These are phyloP conservation scores for Xestia ashworthii DNA, from an alignment of 2,888 invertebrate genomes.

Conservation along the genomic window DNA sequence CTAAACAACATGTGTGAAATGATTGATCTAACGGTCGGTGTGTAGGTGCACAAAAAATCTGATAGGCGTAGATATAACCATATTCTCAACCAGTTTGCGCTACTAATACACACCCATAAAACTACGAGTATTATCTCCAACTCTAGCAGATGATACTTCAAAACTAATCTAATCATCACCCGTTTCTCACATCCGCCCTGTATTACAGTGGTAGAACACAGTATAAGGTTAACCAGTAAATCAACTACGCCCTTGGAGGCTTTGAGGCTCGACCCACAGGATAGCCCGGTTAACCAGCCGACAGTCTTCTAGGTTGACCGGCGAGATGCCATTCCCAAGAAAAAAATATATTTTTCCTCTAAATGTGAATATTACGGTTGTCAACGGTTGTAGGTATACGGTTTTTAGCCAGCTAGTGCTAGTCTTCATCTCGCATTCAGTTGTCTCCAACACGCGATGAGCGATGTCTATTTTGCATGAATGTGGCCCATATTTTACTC, in stretches of 20 bases:
- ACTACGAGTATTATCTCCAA: constrained; percentile 31
- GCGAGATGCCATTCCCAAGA: background rate
- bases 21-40: background rate
- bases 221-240: background rate
- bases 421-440: background rate
- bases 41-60: background rate
- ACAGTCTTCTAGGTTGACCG: background rate
- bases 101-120: constrained; percentile 11
- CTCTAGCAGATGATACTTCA: constrained; percentile 8
- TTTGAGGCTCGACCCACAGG: background rate
- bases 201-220: constrained; percentile 17
- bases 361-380: no score
- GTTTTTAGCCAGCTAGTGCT: background rate
- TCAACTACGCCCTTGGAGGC: background rate
- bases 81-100: constrained; percentile 13
- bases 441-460: background rate
- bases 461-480: background rate
- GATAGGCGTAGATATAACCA: background rate
- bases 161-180: constrained; percentile 54
- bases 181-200: constrained; percentile 69
- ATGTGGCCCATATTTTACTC: background rate
- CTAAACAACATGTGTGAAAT: constrained; percentile 10
- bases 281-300: background rate
- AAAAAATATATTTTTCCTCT: no score
- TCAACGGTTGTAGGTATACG: no score